Evolutionary conservation across 2,113 vertebrate species (phyloP).

Genomic region (Paracanthobrama guichenoti): DNA sequence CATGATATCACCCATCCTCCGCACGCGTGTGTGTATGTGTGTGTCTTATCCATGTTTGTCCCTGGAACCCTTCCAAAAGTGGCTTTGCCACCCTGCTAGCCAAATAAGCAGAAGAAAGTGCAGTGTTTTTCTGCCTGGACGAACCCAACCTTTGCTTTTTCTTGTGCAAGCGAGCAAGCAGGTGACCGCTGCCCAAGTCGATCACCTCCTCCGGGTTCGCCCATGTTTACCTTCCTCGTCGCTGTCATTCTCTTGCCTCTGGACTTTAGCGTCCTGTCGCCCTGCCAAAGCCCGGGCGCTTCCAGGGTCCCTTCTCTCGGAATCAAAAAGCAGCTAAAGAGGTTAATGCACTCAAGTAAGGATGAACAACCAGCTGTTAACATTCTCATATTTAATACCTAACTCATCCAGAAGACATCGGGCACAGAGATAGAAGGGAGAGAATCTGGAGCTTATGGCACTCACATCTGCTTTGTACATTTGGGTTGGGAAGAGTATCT

Average conservation of each 20-base stretch:
- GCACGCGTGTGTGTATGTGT: conserved; percentile 39
- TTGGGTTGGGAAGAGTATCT: conserved; percentile 44
- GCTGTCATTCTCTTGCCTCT: conserved; percentile 61
- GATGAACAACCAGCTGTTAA: conserved; percentile 89
- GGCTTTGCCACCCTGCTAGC: conserved; percentile 65
- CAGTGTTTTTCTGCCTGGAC: conserved; percentile 83
- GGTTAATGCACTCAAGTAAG: conserved; percentile 89
- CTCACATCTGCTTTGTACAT: conserved; percentile 50
- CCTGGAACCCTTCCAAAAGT: conserved; percentile 76
- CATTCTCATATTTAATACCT: conserved; percentile 85
- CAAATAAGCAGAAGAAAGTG: conserved; percentile 80
- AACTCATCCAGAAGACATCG: conserved; percentile 76
- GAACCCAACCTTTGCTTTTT: conserved; percentile 76
- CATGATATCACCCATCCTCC: conserved; percentile 51
- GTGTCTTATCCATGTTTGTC: conserved; percentile 50
- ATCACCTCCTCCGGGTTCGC: conserved; percentile 74
- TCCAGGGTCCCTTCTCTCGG: conserved; percentile 83
- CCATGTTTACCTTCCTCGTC: conserved; percentile 75
- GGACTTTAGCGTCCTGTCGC: conserved; percentile 82
- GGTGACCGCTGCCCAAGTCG: conserved; percentile 84
- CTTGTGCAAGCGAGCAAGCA: conserved; percentile 72
- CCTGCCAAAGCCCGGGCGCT: conserved; percentile 76
- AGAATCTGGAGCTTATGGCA: conserved; percentile 8
- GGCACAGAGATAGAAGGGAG: conserved; percentile 30
- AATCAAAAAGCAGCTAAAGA: conserved; percentile 80